Percentiles rank a stretch among this genome's conserved stretches.
phyloP scores from a whole-genome alignment of 2,888 invertebrate genomes.

The Blastobasis adustella region DNA sequence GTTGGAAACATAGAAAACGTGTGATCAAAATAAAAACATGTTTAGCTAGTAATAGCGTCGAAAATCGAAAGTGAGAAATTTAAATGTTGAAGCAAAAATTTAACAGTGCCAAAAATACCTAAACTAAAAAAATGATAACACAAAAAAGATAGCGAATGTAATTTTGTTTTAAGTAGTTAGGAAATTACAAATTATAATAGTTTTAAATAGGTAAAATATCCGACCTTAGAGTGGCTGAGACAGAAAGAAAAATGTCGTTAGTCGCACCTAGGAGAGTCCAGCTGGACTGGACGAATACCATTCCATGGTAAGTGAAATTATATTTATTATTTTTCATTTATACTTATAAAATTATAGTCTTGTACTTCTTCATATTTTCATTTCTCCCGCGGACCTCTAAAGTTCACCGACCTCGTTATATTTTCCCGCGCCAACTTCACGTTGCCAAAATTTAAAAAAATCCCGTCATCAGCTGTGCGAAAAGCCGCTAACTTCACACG shows the following conservation, averaged over 20 bases:
- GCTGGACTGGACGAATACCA: slow-evolving; percentile 56
- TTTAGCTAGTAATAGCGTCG: too few relatives aligned
- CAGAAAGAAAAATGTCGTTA: slow-evolving; percentile 45
- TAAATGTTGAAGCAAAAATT: too few relatives aligned
- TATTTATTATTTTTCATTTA: neutral
- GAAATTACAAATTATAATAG: too few relatives aligned
- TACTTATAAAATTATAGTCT: neutral
- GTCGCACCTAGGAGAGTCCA: slow-evolving; percentile 61
- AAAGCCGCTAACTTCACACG: slow-evolving; percentile 48
- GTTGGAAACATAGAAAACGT: too few relatives aligned
- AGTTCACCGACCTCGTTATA: slow-evolving; percentile 47
- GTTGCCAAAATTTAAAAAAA: slow-evolving; percentile 38
- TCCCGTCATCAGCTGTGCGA: slow-evolving; percentile 67
- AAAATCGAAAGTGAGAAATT: too few relatives aligned
- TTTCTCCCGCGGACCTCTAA: neutral
- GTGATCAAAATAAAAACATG: too few relatives aligned
- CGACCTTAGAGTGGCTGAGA: slow-evolving; percentile 13
- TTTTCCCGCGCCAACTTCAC: slow-evolving; percentile 41
- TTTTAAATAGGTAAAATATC: too few relatives aligned
- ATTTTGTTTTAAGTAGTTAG: too few relatives aligned
- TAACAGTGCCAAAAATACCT: too few relatives aligned
- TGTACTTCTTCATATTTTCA: neutral
- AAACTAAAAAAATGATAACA: too few relatives aligned
- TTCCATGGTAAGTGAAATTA: slow-evolving; percentile 53
- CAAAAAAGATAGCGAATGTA: too few relatives aligned